A percentile compares a stretch with the other conserved stretches of the same genome.
Evolutionary conservation across 2,888 invertebrate species (phyloP).

Genomic region (Leucoptera coffeella): DNA sequence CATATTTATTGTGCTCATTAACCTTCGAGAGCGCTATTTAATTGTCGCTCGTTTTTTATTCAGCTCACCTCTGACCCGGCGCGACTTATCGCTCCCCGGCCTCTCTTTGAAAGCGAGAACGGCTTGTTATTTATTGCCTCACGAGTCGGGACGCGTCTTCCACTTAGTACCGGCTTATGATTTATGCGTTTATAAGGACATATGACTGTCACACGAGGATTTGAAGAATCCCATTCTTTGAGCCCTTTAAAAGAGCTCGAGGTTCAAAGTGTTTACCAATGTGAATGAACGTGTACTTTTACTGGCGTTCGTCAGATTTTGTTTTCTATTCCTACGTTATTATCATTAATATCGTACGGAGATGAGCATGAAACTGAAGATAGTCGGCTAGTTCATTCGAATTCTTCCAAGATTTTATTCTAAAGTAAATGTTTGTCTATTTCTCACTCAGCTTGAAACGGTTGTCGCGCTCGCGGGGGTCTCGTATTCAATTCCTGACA

Average conservation of each 20-base stretch:
- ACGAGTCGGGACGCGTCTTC: constrained; percentile 31
- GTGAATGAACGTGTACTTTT: constrained; percentile 11
- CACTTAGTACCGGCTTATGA: constrained; percentile 38
- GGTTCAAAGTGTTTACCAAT: no score
- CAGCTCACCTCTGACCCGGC: constrained; percentile 49
- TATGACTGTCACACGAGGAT: constrained; percentile 29
- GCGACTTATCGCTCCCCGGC: constrained; percentile 48
- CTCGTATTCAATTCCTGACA: no score
- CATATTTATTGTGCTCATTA: constrained; percentile 54
- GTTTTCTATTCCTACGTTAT: no score
- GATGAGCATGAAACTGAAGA: no score
- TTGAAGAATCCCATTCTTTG: no score
- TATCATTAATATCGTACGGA: no score
- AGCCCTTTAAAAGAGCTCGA: no score
- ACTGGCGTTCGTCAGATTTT: constrained; percentile 2
- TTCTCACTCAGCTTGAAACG: constrained; percentile 34
- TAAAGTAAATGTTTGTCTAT: constrained; percentile 32
- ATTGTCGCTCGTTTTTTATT: constrained; percentile 54
- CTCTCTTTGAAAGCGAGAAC: constrained; percentile 47
- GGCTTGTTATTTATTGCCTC: constrained; percentile 46
- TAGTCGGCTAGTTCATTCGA: no score
- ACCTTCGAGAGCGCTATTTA: constrained; percentile 54
- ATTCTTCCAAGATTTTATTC: no score
- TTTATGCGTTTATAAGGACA: constrained; percentile 41
- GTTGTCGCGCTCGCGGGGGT: constrained; percentile 27